These are phyloP conservation scores for Cyanoderma ruficeps DNA, from an alignment of 2,113 vertebrate species.

Conservation along the genomic window DNA sequence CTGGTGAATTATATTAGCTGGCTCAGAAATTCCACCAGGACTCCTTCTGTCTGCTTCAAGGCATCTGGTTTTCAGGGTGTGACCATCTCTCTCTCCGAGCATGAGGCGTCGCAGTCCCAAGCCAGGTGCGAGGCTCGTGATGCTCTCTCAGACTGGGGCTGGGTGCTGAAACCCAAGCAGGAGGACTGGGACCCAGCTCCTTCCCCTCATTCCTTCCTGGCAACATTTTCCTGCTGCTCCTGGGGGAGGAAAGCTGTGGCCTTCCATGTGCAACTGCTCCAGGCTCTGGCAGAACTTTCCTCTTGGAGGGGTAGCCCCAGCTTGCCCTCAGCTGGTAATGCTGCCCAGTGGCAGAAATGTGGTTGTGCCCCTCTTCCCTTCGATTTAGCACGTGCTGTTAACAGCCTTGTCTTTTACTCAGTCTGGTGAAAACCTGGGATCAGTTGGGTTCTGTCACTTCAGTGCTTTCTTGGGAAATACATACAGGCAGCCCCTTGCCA, in stretches of 20 bases:
- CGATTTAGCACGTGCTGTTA: fast-evolving
- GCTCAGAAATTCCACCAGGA: neutral
- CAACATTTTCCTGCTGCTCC: neutral
- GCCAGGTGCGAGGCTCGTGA: fast-evolving
- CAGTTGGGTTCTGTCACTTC: neutral
- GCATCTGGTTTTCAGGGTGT: neutral
- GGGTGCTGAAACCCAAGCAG: neutral
- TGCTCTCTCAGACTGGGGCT: neutral
- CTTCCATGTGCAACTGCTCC: fast-evolving
- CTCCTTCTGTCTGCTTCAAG: neutral
- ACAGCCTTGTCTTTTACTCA: neutral
- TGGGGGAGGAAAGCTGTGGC: neutral
- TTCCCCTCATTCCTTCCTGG: neutral
- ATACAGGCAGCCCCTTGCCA: neutral
- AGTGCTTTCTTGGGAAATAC: neutral
- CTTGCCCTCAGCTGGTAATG: neutral
- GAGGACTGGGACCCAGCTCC: neutral
- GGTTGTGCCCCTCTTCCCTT: neutral
- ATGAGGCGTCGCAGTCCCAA: fast-evolving
- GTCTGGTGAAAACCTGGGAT: neutral
- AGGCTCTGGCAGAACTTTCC: neutral
- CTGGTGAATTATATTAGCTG: neutral
- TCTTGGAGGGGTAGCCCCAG: fast-evolving
- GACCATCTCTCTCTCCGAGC: neutral
- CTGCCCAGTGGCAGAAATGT: neutral